Conservation (phyloP, 35 echinoderm and acorn worm genomes). For the Nesometra sesokonis region DNA sequence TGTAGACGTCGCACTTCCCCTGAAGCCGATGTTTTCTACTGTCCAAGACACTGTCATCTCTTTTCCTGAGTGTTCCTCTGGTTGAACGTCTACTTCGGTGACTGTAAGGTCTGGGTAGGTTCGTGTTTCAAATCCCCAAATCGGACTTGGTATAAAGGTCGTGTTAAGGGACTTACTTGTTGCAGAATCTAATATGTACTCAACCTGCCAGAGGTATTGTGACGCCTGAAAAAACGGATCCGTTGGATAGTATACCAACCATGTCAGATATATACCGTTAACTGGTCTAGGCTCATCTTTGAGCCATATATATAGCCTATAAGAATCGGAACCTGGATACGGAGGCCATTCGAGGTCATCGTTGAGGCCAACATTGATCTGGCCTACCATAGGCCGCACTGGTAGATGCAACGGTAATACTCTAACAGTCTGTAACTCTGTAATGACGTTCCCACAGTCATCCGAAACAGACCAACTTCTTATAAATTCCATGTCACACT, state of each 20-base stretch:
- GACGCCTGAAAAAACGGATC: background rate
- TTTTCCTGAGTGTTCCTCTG: background rate
- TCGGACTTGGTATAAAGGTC: constrained; percentile 5
- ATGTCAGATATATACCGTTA: background rate
- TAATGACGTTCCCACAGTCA: background rate
- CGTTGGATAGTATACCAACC: background rate
- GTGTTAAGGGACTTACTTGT: background rate
- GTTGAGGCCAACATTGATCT: constrained; percentile 1
- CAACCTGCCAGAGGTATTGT: constrained; percentile 13
- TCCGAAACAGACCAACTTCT: constrained; percentile 5
- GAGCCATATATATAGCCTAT: background rate
- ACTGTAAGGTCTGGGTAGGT: background rate
- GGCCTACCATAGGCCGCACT: background rate
- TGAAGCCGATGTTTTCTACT: constrained; percentile 5
- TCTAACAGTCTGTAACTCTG: background rate
- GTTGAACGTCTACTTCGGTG: background rate
- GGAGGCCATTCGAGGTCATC: background rate
- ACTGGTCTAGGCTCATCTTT: background rate
- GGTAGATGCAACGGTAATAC: background rate
- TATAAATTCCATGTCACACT: background rate
- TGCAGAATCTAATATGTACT: constrained; percentile 3
- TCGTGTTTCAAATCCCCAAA: constrained; percentile 17
- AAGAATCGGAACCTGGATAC: background rate
- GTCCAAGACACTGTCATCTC: constrained; percentile 16
- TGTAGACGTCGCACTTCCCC: background rate